These are phyloP conservation scores for Drosophila lacertosa DNA, from an alignment of 1,140 invertebrate species.

Conservation along the genomic window DNA sequence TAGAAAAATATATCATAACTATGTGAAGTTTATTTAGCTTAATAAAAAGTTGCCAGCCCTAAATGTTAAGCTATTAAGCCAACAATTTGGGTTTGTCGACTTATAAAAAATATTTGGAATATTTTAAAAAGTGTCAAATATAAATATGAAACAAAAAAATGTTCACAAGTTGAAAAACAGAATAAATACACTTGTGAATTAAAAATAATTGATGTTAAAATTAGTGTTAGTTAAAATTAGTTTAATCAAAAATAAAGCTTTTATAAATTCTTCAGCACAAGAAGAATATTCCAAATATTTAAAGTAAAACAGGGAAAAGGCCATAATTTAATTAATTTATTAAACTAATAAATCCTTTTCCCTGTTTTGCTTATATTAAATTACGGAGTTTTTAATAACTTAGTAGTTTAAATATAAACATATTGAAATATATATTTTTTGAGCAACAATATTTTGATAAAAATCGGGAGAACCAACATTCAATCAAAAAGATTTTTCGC, in stretches of 20 bases:
- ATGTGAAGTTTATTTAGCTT: conserved; percentile 16
- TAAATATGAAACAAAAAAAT: not conserved
- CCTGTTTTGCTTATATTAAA: conserved; percentile 9
- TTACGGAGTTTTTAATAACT: conserved; percentile 6
- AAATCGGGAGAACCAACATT: conserved; percentile 18
- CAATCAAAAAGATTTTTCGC: conserved; percentile 84
- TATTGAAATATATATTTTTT: conserved; percentile 12
- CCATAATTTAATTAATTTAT: not conserved
- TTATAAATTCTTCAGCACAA: not conserved
- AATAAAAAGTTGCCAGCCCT: not conserved
- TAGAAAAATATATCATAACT: not conserved
- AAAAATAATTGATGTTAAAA: not conserved
- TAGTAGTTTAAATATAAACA: conserved; percentile 16
- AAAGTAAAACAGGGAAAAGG: conserved; percentile 1
- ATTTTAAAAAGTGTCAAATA: not conserved
- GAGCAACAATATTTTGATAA: conserved; percentile 76
- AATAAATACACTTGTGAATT: not conserved
- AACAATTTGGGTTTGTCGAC: not conserved
- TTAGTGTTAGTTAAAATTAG: no score
- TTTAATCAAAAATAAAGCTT: not conserved
- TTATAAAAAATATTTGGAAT: conserved; percentile 20
- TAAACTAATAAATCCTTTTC: conserved; percentile 1
- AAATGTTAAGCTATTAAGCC: not conserved
- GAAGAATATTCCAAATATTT: conserved; percentile 37
- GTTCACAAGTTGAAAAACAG: not conserved